phyloP scores from a whole-genome alignment of 1,140 invertebrate genomes.

The Lasaia peninsularis region DNA sequence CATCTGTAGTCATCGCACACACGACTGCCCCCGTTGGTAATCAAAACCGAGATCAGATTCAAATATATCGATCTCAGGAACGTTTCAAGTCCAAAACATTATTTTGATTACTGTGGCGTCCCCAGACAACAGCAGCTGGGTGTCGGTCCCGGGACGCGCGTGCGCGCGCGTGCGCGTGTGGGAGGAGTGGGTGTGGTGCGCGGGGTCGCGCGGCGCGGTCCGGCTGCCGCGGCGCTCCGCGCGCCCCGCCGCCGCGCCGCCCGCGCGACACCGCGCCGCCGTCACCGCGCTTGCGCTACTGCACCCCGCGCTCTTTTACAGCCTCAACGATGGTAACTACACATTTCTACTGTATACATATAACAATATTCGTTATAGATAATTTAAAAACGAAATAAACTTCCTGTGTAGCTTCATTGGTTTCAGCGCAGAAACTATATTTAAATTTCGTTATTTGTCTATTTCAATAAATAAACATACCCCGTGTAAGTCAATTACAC shows the following conservation, averaged over 20 bases:
- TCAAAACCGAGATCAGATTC: too few species aligned
- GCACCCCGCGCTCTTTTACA: constrained; percentile 31
- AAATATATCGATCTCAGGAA: too few species aligned
- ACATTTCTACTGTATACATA: background rate
- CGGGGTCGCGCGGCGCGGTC: constrained; percentile 30
- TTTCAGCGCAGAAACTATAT: too few species aligned
- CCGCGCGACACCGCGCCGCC: constrained; percentile 21
- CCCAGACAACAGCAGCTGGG: constrained; percentile 24
- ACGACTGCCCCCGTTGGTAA: too few species aligned
- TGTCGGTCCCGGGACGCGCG: constrained; percentile 26
- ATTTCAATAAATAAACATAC: too few species aligned
- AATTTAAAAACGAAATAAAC: too few species aligned
- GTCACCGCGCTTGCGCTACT: constrained; percentile 36
- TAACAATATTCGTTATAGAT: too few species aligned
- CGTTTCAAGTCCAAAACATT: too few species aligned
- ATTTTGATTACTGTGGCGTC: background rate
- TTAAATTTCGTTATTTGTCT: too few species aligned
- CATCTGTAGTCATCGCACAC: too few species aligned
- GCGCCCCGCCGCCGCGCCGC: constrained; percentile 15
- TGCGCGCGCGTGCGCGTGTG: constrained; percentile 41
- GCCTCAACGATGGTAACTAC: constrained; percentile 17
- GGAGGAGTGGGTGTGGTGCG: constrained; percentile 54
- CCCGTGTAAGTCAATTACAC: too few species aligned
- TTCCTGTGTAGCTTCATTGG: too few species aligned
- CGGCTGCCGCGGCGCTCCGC: constrained; percentile 36